Evolutionary conservation across 2,113 vertebrate species (phyloP).

Genomic region (Naja naja): DNA sequence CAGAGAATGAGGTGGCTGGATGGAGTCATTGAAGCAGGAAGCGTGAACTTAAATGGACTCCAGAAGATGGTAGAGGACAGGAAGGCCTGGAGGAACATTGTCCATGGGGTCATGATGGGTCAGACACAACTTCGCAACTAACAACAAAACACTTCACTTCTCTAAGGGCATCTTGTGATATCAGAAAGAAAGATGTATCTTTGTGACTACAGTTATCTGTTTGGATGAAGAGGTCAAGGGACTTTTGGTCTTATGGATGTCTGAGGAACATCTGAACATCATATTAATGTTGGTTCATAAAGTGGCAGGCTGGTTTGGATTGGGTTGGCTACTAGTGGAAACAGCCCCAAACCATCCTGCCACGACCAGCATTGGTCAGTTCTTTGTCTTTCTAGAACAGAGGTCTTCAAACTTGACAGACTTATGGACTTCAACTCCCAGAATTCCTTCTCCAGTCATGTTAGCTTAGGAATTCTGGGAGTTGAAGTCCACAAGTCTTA

Average conservation of each 20-base stretch:
- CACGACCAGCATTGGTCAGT: neutral
- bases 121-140: too few relatives aligned
- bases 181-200: neutral
- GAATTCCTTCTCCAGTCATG: too few relatives aligned
- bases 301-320: neutral
- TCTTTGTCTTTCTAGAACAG: neutral
- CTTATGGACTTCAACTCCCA: too few relatives aligned
- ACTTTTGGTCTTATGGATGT: neutral
- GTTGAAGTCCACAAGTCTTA: too few relatives aligned
- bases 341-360: neutral
- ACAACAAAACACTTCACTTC: neutral
- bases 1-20: too few relatives aligned
- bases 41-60: too few relatives aligned
- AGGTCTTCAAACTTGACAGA: too few relatives aligned
- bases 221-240: neutral
- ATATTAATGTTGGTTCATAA: neutral
- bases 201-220: neutral
- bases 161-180: neutral
- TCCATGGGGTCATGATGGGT: too few relatives aligned
- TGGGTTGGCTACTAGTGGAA: neutral
- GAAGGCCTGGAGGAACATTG: too few relatives aligned
- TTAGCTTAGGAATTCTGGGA: too few relatives aligned
- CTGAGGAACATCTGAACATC: neutral
- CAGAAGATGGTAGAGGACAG: too few relatives aligned
- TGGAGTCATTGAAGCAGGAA: too few relatives aligned